phyloP scores from a whole-genome alignment of 2,797 vertebrate genomes.

The Lutra lutra region DNA sequence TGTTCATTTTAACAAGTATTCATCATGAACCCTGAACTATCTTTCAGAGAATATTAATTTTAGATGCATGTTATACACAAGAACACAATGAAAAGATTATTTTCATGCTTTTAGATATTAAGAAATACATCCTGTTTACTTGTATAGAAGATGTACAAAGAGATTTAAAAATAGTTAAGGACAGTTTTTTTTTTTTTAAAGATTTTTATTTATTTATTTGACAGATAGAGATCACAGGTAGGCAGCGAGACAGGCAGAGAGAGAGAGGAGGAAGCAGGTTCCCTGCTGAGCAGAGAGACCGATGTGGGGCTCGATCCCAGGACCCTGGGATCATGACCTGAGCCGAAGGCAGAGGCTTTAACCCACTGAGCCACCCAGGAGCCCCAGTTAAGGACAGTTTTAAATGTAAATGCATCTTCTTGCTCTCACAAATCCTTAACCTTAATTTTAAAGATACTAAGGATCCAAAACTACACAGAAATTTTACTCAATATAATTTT shows the following conservation, averaged over 20 bases:
- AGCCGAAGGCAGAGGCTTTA: too few relatives aligned
- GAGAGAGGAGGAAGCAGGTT: too few relatives aligned
- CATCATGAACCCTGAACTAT: constrained; percentile 54
- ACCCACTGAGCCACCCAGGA: too few relatives aligned
- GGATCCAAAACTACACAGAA: background rate
- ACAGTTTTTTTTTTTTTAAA: background rate
- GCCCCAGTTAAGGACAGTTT: background rate
- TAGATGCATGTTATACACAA: background rate
- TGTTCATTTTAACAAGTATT: constrained; percentile 51
- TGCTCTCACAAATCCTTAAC: background rate
- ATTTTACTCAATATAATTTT: constrained; percentile 25
- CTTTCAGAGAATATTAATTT: constrained; percentile 50
- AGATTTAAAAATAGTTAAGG: constrained; percentile 22
- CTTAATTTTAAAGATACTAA: constrained; percentile 3
- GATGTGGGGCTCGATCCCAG: too few relatives aligned
- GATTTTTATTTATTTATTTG: too few relatives aligned
- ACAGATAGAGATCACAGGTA: too few relatives aligned
- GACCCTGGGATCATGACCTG: too few relatives aligned
- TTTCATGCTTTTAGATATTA: constrained; percentile 44
- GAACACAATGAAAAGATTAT: constrained; percentile 12
- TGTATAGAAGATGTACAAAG: constrained; percentile 33
- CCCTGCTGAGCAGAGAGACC: too few relatives aligned
- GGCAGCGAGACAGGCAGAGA: too few relatives aligned
- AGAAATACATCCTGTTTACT: constrained; percentile 46
- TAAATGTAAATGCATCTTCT: constrained; percentile 22